These are phyloP conservation scores for Smutsia gigantea DNA, from an alignment of 2,797 vertebrate genomes.

Conservation along the genomic window DNA sequence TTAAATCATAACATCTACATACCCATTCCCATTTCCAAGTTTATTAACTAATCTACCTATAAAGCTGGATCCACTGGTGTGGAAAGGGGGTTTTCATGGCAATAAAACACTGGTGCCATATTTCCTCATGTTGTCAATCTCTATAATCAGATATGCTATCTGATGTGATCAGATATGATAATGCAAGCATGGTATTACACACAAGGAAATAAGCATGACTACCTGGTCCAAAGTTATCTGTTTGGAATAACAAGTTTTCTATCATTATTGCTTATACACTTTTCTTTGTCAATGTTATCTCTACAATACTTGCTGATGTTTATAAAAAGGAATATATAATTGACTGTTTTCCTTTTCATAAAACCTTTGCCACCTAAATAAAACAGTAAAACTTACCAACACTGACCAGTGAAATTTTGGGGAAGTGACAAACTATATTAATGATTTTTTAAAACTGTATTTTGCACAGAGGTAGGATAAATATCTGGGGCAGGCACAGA, in stretches of 20 bases:
- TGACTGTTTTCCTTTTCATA: conserved; percentile 30
- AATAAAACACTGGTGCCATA: not conserved
- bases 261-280: not conserved
- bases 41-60: conserved; percentile 17
- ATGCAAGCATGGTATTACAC: not conserved
- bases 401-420: not conserved
- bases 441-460: conserved; percentile 10
- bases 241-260: conserved; percentile 39
- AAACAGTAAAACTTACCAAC: conserved; percentile 50
- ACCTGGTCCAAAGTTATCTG: not conserved
- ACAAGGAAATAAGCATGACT: conserved; percentile 32
- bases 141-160: not conserved
- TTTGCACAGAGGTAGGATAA: conserved; percentile 2
- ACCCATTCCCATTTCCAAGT: not conserved
- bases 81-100: not conserved
- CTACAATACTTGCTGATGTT: conserved; percentile 24
- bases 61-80: not conserved
- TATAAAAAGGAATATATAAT: conserved; percentile 43
- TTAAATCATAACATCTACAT: conserved; percentile 52
- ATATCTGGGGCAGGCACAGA: conserved; percentile 35
- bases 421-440: conserved; percentile 18
- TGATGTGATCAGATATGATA: not conserved
- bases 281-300: conserved; percentile 8
- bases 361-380: conserved; percentile 3
- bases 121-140: conserved; percentile 25